A percentile compares a stretch with the other conserved stretches of the same genome.
phyloP scores from a whole-genome alignment of 2,797 vertebrate species.

The Tauraco hartlaubi region DNA sequence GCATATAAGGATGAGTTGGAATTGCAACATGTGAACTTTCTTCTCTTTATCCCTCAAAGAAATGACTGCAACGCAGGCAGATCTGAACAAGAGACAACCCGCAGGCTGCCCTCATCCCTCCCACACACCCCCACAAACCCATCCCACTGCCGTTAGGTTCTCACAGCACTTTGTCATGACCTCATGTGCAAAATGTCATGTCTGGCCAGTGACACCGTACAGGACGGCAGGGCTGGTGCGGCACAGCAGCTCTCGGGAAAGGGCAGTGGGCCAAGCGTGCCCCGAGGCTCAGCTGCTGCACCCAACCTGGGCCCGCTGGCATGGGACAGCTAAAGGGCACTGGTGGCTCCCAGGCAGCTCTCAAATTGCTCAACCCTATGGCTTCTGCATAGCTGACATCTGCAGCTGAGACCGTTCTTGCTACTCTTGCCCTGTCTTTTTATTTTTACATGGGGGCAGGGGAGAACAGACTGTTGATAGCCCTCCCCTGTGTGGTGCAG shows the following conservation, averaged over 20 bases:
- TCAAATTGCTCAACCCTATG: not conserved
- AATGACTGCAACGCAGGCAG: not conserved
- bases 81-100: not conserved
- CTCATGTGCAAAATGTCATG: not conserved
- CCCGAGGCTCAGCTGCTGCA: not conserved
- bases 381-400: not conserved
- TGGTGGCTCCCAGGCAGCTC: not conserved
- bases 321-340: not conserved
- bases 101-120: not conserved
- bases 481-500: not conserved
- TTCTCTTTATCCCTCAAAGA: not conserved
- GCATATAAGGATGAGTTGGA: not conserved
- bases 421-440: not conserved
- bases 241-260: not conserved
- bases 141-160: not conserved
- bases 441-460: not conserved
- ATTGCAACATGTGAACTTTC: not conserved
- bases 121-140: not conserved
- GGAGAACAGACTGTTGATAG: not conserved
- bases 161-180: not conserved
- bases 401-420: not conserved
- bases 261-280: accelerated
- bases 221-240: not conserved
- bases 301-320: not conserved
- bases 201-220: not conserved